Evolutionary conservation across 2,888 invertebrate genomes (phyloP), one percentile per base, ranked within the genome.

Genomic region (Allacma fusca): DNA sequence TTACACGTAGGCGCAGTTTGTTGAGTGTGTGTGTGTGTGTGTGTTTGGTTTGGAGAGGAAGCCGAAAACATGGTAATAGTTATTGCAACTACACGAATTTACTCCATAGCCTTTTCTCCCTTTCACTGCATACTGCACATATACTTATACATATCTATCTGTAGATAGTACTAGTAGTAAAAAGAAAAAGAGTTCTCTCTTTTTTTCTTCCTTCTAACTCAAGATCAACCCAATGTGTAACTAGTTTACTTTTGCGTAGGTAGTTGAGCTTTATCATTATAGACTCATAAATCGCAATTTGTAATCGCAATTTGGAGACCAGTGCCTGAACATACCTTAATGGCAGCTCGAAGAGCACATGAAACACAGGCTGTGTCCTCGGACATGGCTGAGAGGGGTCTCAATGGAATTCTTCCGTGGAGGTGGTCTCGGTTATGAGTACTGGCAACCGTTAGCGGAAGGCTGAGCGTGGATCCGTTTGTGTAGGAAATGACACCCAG

Each of bases 401-500:
- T 77, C 4, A 83, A 80, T 26, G 85, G 85, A 76, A 85, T 84
- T 59, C 85, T 72, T 29, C 85, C 85, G 74, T 84, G 81, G 13
- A 85, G 79, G 50, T 81, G 82, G 68, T 85, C 85, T 64, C 85
- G 79, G 75, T 85, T 85, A 40, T 83, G 82, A 44, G 83, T 81
- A 28, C 81, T 85, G 65, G 85, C 82, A 23, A 82, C 78, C 4
- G 85, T 84, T 44, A 84, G 78, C 24, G 85, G 85, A 57, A 85
- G 81, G 75, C 82, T 83, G 65, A 84, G 75, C 29, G 80, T 77
- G 23, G 83, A 81, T 23, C 77, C 79, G 68, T 83, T 82, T 12
- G 84, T 83, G 76, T 83, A 84, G 68, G 84, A 82, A 79, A 85
- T 83, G 26, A 85, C 83, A 24, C 84, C 84, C 75, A 85, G 68